Evolutionary conservation across 2,113 vertebrate genomes (phyloP).

Genomic region (Kobus ellipsiprymnus): DNA sequence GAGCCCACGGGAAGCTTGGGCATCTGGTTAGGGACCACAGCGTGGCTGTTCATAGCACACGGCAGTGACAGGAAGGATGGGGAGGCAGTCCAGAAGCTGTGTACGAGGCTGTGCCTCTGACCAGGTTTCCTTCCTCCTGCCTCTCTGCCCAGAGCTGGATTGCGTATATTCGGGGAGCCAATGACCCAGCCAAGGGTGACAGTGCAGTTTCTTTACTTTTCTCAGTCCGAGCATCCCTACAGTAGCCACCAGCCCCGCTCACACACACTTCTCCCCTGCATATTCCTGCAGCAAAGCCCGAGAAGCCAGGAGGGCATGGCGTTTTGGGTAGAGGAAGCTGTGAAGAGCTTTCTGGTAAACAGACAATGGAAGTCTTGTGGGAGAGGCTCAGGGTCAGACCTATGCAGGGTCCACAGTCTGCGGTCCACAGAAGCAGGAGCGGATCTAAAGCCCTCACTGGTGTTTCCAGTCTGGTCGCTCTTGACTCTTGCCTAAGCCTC

Average conservation of each 20-base stretch:
- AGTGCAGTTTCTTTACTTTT: neutral
- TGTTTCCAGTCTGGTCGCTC: neutral
- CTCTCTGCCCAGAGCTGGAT: neutral
- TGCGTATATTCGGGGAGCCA: neutral
- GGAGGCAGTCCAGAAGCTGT: neutral
- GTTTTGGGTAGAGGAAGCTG: neutral
- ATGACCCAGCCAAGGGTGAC: neutral
- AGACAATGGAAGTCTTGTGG: neutral
- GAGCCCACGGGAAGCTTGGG: neutral
- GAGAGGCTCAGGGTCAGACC: neutral
- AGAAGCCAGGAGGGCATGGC: too few species aligned
- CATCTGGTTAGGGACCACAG: too few species aligned
- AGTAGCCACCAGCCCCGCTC: too few species aligned
- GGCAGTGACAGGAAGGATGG: neutral
- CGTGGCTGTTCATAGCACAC: neutral
- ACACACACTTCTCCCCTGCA: neutral
- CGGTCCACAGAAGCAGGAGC: neutral
- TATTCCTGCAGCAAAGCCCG: neutral
- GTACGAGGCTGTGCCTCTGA: too few species aligned
- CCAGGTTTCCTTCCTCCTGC: neutral
- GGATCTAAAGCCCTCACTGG: too few species aligned
- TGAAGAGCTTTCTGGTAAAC: neutral
- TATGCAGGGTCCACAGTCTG: neutral
- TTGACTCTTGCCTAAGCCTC: neutral
- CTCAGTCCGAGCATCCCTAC: neutral